Evolutionary conservation across 2,797 vertebrate genomes (phyloP).

Genomic region (Sebastolobus alascanus): DNA sequence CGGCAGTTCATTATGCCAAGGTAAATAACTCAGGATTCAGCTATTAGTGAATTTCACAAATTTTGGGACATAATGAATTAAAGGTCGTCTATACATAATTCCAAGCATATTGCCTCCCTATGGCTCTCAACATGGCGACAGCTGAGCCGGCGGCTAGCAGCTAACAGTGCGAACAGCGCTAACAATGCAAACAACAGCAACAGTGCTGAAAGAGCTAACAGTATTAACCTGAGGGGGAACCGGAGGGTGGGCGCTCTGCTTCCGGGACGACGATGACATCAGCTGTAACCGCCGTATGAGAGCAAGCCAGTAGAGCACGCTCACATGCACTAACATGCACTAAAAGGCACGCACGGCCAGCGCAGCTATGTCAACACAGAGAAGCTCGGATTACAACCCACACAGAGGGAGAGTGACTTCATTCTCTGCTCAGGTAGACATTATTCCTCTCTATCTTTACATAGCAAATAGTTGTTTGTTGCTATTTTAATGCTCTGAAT

Average conservation of each 20-base stretch:
- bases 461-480: background rate
- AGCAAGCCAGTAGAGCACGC: background rate
- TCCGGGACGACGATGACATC: background rate
- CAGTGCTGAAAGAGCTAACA: too few relatives aligned
- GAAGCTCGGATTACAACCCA: background rate
- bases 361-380: background rate
- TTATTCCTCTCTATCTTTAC: background rate
- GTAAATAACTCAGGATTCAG: background rate
- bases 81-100: background rate
- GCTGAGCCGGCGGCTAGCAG: too few relatives aligned
- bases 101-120: background rate
- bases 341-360: too few relatives aligned
- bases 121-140: too few relatives aligned
- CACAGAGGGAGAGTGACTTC: background rate
- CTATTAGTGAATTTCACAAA: background rate
- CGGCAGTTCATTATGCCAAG: background rate
- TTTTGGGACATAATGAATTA: background rate
- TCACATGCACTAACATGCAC: too few relatives aligned
- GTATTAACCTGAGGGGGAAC: too few relatives aligned
- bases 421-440: too few relatives aligned
- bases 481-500: background rate
- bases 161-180: too few relatives aligned
- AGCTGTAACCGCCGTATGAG: background rate
- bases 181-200: too few relatives aligned
- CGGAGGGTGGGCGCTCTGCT: too few relatives aligned